phyloP scores from a whole-genome alignment of 2,888 invertebrate species.

The Microdon myrmicae region DNA sequence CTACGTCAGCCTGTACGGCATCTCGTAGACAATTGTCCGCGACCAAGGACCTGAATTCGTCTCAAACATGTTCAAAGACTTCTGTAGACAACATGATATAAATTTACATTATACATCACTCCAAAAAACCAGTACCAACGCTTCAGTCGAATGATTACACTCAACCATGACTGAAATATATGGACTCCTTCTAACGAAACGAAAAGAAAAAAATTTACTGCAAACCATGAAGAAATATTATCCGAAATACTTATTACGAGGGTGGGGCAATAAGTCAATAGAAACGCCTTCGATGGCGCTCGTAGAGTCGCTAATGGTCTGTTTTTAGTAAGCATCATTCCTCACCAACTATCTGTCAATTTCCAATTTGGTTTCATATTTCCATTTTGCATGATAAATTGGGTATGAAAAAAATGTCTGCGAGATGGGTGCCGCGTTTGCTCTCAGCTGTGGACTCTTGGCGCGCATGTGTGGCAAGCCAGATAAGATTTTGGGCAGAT shows the following conservation, averaged over 20 bases:
- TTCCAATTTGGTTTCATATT: no score
- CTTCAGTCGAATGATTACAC: constrained; percentile 30
- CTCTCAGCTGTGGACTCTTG: no score
- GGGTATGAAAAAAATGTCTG: no score
- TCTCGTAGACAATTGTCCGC: constrained; percentile 14
- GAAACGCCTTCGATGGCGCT: no score
- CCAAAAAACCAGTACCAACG: constrained; percentile 27
- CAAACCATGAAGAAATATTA: constrained; percentile 21
- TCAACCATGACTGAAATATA: constrained; percentile 45
- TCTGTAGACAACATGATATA: constrained; percentile 26
- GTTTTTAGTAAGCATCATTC: no score
- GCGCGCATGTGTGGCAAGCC: no score
- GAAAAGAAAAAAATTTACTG: constrained; percentile 9
- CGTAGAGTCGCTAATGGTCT: no score
- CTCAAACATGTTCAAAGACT: constrained; percentile 29
- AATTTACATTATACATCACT: constrained; percentile 23
- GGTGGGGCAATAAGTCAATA: no score
- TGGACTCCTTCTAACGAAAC: constrained; percentile 18
- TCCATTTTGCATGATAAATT: no score
- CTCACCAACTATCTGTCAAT: no score
- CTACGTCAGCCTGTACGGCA: constrained; percentile 19
- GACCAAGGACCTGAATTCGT: constrained; percentile 29
- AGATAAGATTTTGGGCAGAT: no score
- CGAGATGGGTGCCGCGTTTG: no score
- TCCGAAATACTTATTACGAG: constrained; percentile 1